phyloP scores from a whole-genome alignment of 2,888 invertebrate species.

The Autographa gamma region DNA sequence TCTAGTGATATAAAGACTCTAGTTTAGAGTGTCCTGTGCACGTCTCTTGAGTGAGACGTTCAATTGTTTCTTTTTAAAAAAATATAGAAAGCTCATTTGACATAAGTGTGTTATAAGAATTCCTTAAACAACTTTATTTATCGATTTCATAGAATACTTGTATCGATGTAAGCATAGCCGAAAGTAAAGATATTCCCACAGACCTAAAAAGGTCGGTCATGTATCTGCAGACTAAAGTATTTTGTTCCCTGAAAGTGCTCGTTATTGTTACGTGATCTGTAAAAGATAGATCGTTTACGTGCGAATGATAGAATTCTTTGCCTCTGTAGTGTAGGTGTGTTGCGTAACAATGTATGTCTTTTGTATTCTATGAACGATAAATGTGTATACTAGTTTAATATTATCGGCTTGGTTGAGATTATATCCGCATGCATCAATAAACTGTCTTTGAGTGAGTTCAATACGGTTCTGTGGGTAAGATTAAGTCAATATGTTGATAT shows the following conservation, averaged over 20 bases:
- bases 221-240: constrained; percentile 1
- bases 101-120: too few species aligned
- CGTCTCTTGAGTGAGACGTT: too few species aligned
- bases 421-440: not conserved
- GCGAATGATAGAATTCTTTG: not conserved
- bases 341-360: not conserved
- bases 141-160: too few species aligned
- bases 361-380: not conserved
- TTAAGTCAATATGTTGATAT: not conserved
- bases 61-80: too few species aligned
- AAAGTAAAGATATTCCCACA: not conserved
- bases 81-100: too few species aligned
- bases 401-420: not conserved
- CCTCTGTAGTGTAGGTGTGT: constrained; percentile 3
- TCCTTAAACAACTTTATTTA: too few species aligned
- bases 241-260: not conserved
- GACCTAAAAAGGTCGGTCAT: constrained; percentile 1
- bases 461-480: not conserved
- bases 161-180: too few species aligned
- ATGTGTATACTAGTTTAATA: not conserved
- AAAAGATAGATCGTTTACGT: not conserved
- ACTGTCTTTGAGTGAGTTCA: not conserved
- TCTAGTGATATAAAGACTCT: too few species aligned
- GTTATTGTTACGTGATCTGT: not conserved
- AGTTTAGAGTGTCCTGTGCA: too few species aligned